Conservation (phyloP, 2,797 vertebrate species). For the Psittacula echo region DNA sequence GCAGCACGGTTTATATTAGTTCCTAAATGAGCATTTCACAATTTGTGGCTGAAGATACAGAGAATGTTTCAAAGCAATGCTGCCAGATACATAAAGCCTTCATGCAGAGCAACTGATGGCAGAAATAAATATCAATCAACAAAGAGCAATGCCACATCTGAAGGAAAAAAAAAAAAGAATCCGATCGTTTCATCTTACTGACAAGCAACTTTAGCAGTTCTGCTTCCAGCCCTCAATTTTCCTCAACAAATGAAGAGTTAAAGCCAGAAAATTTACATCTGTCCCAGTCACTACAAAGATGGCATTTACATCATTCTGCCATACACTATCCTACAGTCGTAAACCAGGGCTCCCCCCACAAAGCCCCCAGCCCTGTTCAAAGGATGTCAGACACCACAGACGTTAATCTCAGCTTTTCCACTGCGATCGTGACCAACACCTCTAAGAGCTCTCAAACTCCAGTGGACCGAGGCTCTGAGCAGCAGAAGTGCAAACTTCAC, state of each 20-base stretch:
- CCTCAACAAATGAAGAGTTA: neutral
- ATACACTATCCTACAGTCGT: neutral
- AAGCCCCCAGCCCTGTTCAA: neutral
- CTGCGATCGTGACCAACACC: neutral
- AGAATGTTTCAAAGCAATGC: neutral
- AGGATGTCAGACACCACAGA: neutral
- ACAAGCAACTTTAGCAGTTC: neutral
- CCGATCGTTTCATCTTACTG: constrained; percentile 19
- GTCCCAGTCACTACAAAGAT: constrained; percentile 17
- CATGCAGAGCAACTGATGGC: neutral
- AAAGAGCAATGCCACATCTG: neutral
- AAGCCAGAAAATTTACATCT: constrained; percentile 44
- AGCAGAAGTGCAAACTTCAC: neutral
- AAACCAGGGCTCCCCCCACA: neutral
- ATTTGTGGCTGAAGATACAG: neutral
- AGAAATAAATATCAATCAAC: constrained; percentile 22
- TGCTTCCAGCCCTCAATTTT: neutral
- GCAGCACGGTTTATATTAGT: neutral
- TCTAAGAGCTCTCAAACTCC: neutral
- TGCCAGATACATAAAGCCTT: neutral
- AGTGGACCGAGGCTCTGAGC: neutral
- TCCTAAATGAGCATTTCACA: neutral
- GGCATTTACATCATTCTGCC: neutral
- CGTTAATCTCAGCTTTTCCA: neutral
- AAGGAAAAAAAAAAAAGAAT: neutral